Conservation (phyloP, 2,888 invertebrate species). For the Acheta domesticus region DNA sequence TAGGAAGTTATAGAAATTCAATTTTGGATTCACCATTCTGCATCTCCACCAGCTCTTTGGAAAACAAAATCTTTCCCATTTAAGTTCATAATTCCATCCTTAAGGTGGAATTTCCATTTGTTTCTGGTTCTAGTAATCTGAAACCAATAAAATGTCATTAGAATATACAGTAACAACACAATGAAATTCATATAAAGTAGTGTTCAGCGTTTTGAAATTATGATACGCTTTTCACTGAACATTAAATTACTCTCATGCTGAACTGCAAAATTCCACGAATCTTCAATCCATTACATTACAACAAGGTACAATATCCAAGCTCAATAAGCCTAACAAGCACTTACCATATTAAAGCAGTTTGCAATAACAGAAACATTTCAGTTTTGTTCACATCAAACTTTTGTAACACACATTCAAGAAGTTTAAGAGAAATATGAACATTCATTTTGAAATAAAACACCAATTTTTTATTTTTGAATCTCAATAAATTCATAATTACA, state of each 20-base stretch:
- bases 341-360: too few species aligned
- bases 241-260: not conserved
- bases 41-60: conserved; percentile 98
- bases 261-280: not conserved
- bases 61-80: conserved; percentile 97
- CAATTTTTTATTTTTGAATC: too few species aligned
- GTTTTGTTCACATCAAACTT: too few species aligned
- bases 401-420: too few species aligned
- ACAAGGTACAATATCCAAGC: too few species aligned
- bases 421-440: too few species aligned
- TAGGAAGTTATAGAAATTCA: not conserved
- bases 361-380: too few species aligned
- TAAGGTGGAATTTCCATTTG: conserved; percentile 99
- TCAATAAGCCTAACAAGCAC: too few species aligned
- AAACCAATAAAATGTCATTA: conserved; percentile 41
- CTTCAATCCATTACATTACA: too few species aligned
- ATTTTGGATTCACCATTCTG: conserved; percentile 76
- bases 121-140: conserved; percentile 96
- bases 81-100: conserved; percentile 99
- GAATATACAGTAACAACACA: conserved; percentile 11
- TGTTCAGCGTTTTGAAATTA: not conserved
- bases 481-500: too few species aligned
- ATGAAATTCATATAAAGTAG: not conserved
- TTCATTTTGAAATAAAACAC: too few species aligned
- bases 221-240: conserved; percentile 2